Percentiles rank a stretch among this genome's conserved stretches.
Evolutionary conservation across 1,140 invertebrate genomes (phyloP).

Genomic region (Lutraria rhynchaena): DNA sequence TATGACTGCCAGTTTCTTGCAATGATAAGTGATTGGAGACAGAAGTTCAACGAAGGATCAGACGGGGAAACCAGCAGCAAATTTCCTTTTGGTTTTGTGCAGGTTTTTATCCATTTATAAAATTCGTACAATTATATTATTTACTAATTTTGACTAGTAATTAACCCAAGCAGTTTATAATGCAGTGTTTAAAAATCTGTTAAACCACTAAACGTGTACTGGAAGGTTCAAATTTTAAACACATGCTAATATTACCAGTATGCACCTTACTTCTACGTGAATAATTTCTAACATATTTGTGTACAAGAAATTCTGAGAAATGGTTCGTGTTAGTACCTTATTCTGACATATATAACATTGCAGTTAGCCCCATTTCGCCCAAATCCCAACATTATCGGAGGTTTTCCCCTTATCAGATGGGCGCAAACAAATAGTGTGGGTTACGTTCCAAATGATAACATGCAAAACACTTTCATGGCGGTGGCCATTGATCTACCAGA

Average conservation of each 20-base stretch:
- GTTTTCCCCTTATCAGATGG: conserved; percentile 73
- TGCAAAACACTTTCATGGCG: conserved; percentile 78
- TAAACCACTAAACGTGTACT: no score
- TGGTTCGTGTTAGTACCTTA: no score
- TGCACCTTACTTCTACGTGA: no score
- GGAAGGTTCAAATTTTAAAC: not conserved
- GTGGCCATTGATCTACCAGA: conserved; percentile 78
- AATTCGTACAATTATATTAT: not conserved
- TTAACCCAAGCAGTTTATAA: not conserved
- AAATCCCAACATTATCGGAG: not conserved
- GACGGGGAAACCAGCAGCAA: conserved; percentile 59
- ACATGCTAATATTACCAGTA: not conserved
- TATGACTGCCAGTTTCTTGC: conserved; percentile 73
- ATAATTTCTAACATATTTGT: no score
- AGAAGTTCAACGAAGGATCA: conserved; percentile 65
- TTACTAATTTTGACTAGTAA: not conserved
- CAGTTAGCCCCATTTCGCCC: conserved; percentile 27
- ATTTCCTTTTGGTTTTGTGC: conserved; percentile 78
- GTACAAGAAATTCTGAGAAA: no score
- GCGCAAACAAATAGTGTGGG: conserved; percentile 76
- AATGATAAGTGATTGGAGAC: conserved; percentile 74
- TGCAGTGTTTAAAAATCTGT: no score
- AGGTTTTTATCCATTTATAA: conserved; percentile 56
- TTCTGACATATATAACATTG: no score
- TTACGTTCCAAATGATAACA: conserved; percentile 73